Conservation (phyloP, 2,888 invertebrate genomes). For the Chrysina gloriosa region DNA sequence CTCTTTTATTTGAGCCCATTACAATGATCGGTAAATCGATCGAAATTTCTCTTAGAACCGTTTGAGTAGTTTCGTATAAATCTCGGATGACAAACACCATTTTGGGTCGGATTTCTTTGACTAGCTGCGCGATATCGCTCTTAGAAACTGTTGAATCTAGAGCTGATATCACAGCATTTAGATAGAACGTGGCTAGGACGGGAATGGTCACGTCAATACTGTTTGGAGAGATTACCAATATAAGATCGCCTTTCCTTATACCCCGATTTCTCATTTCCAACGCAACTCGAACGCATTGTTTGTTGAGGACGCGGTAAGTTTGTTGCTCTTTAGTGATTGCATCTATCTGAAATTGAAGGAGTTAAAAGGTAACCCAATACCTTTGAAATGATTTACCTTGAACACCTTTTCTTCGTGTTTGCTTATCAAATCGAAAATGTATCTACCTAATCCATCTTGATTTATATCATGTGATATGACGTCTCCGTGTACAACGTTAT, state of each 20-base stretch:
- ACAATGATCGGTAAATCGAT: slow-evolving; percentile 41
- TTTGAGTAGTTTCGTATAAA: slow-evolving; percentile 50
- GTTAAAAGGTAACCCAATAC: background rate
- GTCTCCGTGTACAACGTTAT: slow-evolving; percentile 20
- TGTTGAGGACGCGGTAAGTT: slow-evolving; percentile 60
- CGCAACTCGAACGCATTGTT: slow-evolving; percentile 63
- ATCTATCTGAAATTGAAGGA: slow-evolving; percentile 11
- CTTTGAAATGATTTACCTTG: slow-evolving; percentile 38
- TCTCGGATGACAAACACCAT: slow-evolving; percentile 55
- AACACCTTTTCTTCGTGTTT: slow-evolving; percentile 38
- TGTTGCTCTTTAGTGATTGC: slow-evolving; percentile 62
- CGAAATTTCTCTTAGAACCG: slow-evolving; percentile 45
- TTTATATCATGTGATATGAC: background rate
- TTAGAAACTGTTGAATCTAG: slow-evolving; percentile 45
- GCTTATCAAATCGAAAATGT: slow-evolving; percentile 39
- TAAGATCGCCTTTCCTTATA: slow-evolving; percentile 61
- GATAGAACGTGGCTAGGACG: slow-evolving; percentile 63
- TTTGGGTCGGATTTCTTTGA: slow-evolving; percentile 54
- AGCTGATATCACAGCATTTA: slow-evolving; percentile 56
- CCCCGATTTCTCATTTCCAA: slow-evolving; percentile 60
- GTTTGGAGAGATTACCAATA: slow-evolving; percentile 63
- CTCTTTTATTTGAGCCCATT: background rate
- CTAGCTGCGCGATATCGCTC: slow-evolving; percentile 46
- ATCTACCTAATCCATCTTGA: slow-evolving; percentile 39
- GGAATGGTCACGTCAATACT: slow-evolving; percentile 63